These are phyloP conservation scores for Dryobotodes eremita DNA, from an alignment of 2,888 invertebrate genomes.

Conservation along the genomic window DNA sequence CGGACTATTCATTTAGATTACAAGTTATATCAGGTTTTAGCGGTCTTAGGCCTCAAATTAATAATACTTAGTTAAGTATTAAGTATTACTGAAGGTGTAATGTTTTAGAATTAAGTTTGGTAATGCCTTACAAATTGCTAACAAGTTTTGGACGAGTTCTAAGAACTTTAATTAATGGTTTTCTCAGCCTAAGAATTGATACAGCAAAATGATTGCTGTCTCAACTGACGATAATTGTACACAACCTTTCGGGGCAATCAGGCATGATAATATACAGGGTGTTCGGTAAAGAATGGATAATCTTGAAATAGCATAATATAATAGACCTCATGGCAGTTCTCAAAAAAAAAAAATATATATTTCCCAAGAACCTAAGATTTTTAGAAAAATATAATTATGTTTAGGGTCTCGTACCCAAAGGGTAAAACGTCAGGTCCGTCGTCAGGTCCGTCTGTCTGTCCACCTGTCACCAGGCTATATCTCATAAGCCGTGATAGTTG, in stretches of 20 bases:
- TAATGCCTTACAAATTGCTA: not conserved
- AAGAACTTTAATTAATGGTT: not conserved
- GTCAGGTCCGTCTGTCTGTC: too few relatives aligned
- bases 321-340: too few relatives aligned
- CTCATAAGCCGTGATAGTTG: too few relatives aligned
- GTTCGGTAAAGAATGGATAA: too few relatives aligned
- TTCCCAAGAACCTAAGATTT: too few relatives aligned
- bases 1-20: constrained; percentile 51
- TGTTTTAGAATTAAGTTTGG: not conserved
- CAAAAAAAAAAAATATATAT: too few relatives aligned
- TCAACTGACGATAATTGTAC: not conserved
- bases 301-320: too few relatives aligned
- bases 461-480: too few relatives aligned
- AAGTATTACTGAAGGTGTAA: not conserved
- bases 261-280: not conserved
- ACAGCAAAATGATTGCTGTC: not conserved
- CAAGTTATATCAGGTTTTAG: constrained; percentile 16
- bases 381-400: too few relatives aligned
- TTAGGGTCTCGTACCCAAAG: too few relatives aligned
- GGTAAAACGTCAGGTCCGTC: too few relatives aligned
- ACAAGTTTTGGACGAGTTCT: not conserved
- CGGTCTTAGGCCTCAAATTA: constrained; percentile 21
- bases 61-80: constrained; percentile 7
- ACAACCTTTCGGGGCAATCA: not conserved
- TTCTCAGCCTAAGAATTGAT: not conserved